Evolutionary conservation across 2,113 vertebrate species (phyloP).

Genomic region (Forbesichthys agassizii): DNA sequence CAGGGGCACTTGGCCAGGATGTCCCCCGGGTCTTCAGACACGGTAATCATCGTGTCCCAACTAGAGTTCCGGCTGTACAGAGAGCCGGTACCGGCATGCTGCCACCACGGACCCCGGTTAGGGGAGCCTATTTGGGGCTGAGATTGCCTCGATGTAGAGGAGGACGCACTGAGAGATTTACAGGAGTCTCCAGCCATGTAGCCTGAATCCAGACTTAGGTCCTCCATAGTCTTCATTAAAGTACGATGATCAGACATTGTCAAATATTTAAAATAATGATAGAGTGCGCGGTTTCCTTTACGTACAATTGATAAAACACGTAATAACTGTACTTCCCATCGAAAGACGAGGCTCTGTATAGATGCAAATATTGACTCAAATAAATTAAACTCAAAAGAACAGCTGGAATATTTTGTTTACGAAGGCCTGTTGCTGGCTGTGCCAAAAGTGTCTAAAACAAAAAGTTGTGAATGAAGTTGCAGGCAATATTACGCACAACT

Average conservation of each 20-base stretch:
- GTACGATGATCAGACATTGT: conserved; percentile 83
- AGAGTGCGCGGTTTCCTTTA: conserved; percentile 3
- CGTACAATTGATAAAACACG: not conserved
- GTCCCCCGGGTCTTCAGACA: conserved; percentile 87
- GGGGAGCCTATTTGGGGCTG: conserved; percentile 77
- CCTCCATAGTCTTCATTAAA: conserved; percentile 85
- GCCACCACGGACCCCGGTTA: conserved; percentile 84
- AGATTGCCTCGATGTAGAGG: conserved; percentile 82
- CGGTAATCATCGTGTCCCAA: conserved; percentile 92
- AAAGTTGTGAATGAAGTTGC: not conserved
- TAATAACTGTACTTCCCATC: not conserved
- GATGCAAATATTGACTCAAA: not conserved
- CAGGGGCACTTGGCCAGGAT: conserved; percentile 85
- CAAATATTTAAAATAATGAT: not conserved
- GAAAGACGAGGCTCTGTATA: not conserved
- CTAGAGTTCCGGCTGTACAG: conserved; percentile 90
- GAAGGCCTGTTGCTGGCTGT: not conserved
- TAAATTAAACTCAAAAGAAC: not conserved
- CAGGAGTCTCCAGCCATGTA: conserved; percentile 88
- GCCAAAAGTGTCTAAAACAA: not conserved
- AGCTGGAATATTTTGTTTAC: conserved; percentile 1
- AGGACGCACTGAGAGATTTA: conserved; percentile 88
- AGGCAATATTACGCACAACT: not conserved
- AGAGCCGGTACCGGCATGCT: conserved; percentile 82
- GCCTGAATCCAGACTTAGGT: conserved; percentile 90